Conservation (phyloP, 2,113 vertebrate genomes). For the Serinus canaria region DNA sequence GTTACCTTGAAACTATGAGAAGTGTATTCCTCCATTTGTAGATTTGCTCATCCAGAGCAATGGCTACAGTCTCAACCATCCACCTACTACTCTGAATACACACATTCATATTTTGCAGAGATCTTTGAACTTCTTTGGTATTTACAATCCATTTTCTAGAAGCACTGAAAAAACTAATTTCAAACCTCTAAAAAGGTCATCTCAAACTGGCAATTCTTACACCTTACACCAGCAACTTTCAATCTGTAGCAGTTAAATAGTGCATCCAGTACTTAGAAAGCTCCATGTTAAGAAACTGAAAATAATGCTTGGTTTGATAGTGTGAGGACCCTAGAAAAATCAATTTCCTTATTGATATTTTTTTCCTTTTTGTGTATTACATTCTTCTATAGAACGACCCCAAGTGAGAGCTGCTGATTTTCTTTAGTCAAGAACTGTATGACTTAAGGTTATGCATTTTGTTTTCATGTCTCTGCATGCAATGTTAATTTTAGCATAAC, state of each 20-base stretch:
- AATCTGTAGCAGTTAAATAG: neutral
- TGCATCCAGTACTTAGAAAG: neutral
- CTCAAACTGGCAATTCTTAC: neutral
- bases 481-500: neutral
- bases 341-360: neutral
- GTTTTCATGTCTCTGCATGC: neutral
- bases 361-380: neutral
- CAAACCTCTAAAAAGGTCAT: neutral
- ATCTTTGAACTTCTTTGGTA: neutral
- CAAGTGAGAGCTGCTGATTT: neutral
- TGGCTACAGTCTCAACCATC: neutral
- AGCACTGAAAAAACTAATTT: neutral
- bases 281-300: neutral
- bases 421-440: neutral
- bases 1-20: neutral
- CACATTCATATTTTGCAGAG: neutral
- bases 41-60: neutral
- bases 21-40: neutral
- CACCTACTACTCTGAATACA: neutral
- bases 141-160: neutral
- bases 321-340: neutral
- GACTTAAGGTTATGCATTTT: neutral
- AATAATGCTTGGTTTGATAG: neutral
- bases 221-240: neutral
- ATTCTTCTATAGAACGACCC: neutral